These are phyloP conservation scores for Sarcophaga rosellei DNA, from an alignment of 2,888 invertebrate genomes.

Conservation along the genomic window DNA sequence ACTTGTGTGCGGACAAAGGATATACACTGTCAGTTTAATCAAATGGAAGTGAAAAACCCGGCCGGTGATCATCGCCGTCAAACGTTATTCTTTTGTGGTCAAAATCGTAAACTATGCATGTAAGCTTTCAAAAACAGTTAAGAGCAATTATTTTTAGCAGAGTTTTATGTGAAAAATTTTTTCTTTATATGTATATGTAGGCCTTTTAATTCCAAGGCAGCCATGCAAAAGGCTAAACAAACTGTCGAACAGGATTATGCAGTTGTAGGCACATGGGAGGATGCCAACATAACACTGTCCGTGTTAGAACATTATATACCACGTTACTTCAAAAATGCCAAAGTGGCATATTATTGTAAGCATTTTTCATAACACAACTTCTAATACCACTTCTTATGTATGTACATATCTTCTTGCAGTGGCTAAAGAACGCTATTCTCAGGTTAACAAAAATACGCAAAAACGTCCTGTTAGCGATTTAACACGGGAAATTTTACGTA, in stretches of 20 bases:
- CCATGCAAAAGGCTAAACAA: constrained; percentile 90
- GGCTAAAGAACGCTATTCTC: constrained; percentile 78
- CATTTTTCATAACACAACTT: background rate
- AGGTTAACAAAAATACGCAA: constrained; percentile 88
- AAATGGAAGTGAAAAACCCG: constrained; percentile 89
- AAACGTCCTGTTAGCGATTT: constrained; percentile 84
- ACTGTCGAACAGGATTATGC: constrained; percentile 93
- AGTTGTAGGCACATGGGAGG: constrained; percentile 93
- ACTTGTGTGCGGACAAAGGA: constrained; percentile 91
- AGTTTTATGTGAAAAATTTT: background rate
- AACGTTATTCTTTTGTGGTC: constrained; percentile 94
- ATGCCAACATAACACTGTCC: constrained; percentile 90
- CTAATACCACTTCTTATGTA: background rate
- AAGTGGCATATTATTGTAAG: constrained; percentile 90
- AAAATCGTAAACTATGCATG: constrained; percentile 89
- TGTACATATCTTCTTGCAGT: constrained; percentile 72
- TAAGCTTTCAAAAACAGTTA: constrained; percentile 81
- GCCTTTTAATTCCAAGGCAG: constrained; percentile 91
- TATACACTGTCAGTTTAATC: constrained; percentile 89
- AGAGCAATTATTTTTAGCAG: background rate
- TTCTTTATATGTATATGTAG: constrained; percentile 80
- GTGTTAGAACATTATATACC: constrained; percentile 93
- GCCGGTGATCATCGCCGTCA: constrained; percentile 93
- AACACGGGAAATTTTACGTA: constrained; percentile 90
- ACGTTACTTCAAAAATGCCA: constrained; percentile 89